Base-by-base conservation (phyloP, 2,113 vertebrate species). In the Merops nubicus region DNA sequence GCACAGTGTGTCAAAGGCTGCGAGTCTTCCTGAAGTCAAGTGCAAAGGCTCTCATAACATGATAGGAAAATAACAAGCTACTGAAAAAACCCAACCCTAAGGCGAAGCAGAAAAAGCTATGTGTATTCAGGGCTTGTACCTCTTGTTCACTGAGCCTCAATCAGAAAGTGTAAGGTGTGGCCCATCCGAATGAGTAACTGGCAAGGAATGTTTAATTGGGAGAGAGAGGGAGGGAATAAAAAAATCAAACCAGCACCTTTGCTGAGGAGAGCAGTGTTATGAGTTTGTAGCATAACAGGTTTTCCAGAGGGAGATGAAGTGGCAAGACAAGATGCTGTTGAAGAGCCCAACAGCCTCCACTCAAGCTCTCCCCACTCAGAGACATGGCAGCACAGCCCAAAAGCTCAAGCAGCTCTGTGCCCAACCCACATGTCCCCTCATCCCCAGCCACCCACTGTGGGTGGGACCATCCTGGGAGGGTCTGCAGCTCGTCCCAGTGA, bases 371-470 rank as follows among this genome's bases (percentile, higher is more conserved):
- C 43, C 34, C 25, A 21, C 17, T 59, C 15, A 1, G 15, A 51
- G 40, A 29, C 28, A 21, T 31, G 40, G 51, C 22, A 1, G 43
- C 4, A 1, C 38, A 45, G 53, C 72, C 84, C 9, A 0, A 84
- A 64, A 80, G 21, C 70, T 54, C 11, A 1, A 1, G 9, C 1
- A 0, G 26, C 29, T 76, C 51, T 7, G 1, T 1, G 4, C 19
- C 17, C 1, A 1, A 48, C 23, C 7, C 4, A 3, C 1, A 1
- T 1, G 4, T 43, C 40, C 33, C 45, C 50, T 34, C 2, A 2
- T 45, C 70, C 42, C 42, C 36, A 78, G n/a, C 12, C 69, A 56
- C 20, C 34, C 50, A 36, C 43, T 77, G 57, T 29, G 5, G 0
- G 16, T 6, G 2, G 13, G 9, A 69, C 9, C 9, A 1, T 15